Evolutionary conservation across 1,140 invertebrate species (phyloP).

Genomic region (Eulimnadia texana): DNA sequence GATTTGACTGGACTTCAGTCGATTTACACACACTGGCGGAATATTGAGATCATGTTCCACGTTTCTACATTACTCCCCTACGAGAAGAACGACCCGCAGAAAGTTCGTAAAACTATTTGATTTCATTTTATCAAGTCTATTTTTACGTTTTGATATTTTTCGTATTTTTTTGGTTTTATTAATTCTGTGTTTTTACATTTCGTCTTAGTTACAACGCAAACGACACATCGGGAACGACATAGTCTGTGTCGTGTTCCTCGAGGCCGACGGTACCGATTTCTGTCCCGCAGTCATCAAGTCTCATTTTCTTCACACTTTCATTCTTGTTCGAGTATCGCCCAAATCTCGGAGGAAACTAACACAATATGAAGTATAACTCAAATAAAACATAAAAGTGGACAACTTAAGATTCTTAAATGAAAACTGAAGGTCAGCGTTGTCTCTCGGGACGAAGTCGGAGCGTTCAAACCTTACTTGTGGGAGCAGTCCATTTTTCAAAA

Average conservation of each 20-base stretch:
- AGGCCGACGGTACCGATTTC: conserved; percentile 80
- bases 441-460: conserved; percentile 89
- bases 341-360: conserved; percentile 68
- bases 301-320: conserved; percentile 83
- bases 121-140: too few species aligned
- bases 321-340: conserved; percentile 70
- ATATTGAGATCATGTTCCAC: conserved; percentile 61
- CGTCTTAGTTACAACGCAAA: conserved; percentile 34
- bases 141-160: background rate
- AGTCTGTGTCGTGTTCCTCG: conserved; percentile 49
- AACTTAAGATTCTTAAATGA: conserved; percentile 6
- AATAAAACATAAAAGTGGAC: too few species aligned
- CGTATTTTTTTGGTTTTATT: conserved; percentile 14
- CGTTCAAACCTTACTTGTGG: conserved; percentile 90
- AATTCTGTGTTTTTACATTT: conserved; percentile 10
- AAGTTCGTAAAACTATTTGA: conserved; percentile 23
- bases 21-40: conserved; percentile 86
- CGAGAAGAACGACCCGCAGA: conserved; percentile 35
- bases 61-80: conserved; percentile 33
- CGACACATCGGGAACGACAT: conserved; percentile 33
- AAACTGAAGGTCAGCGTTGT: conserved; percentile 61
- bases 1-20: conserved; percentile 72
- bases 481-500: conserved; percentile 87
- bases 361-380: conserved; percentile 53
- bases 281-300: conserved; percentile 84